Conservation (phyloP, 2,113 vertebrate genomes). For the Paratilapia polleni region DNA sequence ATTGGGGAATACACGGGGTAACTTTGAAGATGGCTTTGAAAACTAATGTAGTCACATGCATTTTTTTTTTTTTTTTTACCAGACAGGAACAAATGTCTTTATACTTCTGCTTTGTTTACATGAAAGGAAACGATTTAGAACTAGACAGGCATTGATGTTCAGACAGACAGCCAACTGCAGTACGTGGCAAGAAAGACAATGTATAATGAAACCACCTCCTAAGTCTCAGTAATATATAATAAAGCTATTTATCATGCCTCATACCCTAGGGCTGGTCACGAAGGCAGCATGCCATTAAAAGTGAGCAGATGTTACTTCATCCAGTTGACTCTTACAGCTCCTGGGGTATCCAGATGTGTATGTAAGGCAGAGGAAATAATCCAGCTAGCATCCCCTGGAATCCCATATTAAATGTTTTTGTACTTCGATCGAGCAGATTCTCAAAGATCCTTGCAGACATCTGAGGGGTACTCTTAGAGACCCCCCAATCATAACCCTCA, state of each 20-base stretch:
- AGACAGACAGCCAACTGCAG: not conserved
- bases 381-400: not conserved
- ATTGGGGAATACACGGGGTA: not conserved
- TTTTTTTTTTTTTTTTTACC: not conserved
- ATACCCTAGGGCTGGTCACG: not conserved
- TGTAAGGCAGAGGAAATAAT: not conserved
- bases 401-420: not conserved
- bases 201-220: not conserved
- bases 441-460: not conserved
- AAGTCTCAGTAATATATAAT: constrained; percentile 12
- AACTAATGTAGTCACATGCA: not conserved
- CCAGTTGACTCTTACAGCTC: not conserved
- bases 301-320: constrained; percentile 1
- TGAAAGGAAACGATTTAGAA: not conserved
- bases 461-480: not conserved
- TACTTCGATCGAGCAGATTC: not conserved
- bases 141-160: not conserved
- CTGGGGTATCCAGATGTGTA: not conserved
- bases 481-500: not conserved
- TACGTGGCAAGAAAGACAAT: constrained; percentile 1
- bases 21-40: not conserved
- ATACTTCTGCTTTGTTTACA: not conserved
- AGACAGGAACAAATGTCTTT: not conserved
- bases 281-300: constrained; percentile 7
- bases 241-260: constrained; percentile 1